A percentile compares a stretch with the other conserved stretches of the same genome.
Conservation (phyloP, 37 sponge, comb jelly and placozoan genomes). For the Beroe forskalii region DNA sequence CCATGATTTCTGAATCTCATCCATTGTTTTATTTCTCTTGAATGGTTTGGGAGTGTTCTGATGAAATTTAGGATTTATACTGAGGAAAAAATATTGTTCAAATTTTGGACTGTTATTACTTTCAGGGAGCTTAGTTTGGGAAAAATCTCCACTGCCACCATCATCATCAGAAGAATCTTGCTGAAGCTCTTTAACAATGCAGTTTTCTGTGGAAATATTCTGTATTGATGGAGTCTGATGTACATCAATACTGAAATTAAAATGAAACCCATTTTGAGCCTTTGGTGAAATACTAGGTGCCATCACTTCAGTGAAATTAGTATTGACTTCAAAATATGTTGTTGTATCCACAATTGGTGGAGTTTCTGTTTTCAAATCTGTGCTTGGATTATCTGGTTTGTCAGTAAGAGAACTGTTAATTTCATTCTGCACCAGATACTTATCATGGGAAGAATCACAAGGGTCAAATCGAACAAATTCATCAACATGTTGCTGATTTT, state of each 20-base stretch:
- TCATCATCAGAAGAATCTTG: slow-evolving; percentile 57
- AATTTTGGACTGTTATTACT: neutral
- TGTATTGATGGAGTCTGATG: neutral
- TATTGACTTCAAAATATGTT: slow-evolving; percentile 49
- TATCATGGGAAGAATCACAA: slow-evolving; percentile 2
- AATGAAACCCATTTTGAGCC: neutral
- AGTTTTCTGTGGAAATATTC: neutral
- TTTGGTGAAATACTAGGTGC: neutral
- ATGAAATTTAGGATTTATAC: slow-evolving; percentile 1
- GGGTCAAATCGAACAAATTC: slow-evolving; percentile 43
- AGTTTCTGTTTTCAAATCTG: neutral
- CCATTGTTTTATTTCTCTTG: slow-evolving; percentile 39
- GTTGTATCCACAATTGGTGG: slow-evolving; percentile 13
- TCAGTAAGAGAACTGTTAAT: neutral
- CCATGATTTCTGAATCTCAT: slow-evolving; percentile 1
- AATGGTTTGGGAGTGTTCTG: neutral
- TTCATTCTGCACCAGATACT: neutral
- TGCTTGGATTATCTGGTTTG: neutral
- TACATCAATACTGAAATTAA: neutral
- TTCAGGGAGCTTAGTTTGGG: too few relatives aligned
- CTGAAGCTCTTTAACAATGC: neutral
- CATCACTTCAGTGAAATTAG: neutral
- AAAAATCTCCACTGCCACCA: neutral
- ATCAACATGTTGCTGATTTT: slow-evolving; percentile 9
- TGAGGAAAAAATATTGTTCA: neutral